Evolutionary conservation across 2,888 invertebrate genomes (phyloP).

Genomic region (Harpagoxenus sublaevis): DNA sequence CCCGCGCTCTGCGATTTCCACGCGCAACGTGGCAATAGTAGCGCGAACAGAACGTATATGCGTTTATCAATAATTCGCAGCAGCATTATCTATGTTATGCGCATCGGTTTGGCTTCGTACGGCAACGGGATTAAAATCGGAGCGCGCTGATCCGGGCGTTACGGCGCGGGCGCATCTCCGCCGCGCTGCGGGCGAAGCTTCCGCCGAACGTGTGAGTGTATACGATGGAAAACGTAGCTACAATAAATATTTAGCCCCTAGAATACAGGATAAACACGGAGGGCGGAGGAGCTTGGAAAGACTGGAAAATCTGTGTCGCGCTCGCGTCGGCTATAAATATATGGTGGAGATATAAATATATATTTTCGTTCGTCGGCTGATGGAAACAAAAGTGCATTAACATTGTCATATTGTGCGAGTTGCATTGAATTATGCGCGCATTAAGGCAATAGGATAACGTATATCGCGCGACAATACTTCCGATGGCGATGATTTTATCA

Average conservation of each 20-base stretch:
- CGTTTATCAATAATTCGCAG: slow-evolving; percentile 52
- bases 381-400: slow-evolving; percentile 50
- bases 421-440: slow-evolving; percentile 31
- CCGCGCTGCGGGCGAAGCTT: slow-evolving; percentile 28
- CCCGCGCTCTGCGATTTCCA: slow-evolving; percentile 26
- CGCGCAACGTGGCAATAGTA: slow-evolving; percentile 30
- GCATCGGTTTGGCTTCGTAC: slow-evolving; percentile 50
- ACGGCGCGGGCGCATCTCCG: slow-evolving; percentile 27
- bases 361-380: slow-evolving; percentile 36
- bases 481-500: slow-evolving; percentile 44
- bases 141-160: slow-evolving; percentile 45
- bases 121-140: slow-evolving; percentile 50
- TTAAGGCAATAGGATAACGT: slow-evolving; percentile 3
- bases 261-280: slow-evolving; percentile 46
- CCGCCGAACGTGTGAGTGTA: slow-evolving; percentile 27
- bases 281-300: not conserved
- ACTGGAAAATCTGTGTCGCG: slow-evolving; percentile 40
- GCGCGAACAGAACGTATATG: slow-evolving; percentile 6
- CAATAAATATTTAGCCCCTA: slow-evolving; percentile 54
- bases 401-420: slow-evolving; percentile 2
- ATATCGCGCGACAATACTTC: slow-evolving; percentile 3
- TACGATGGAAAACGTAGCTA: slow-evolving; percentile 49
- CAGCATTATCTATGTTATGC: slow-evolving; percentile 49
- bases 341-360: slow-evolving; percentile 33
- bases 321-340: slow-evolving; percentile 26